Base-by-base conservation (phyloP, 2,797 vertebrate genomes). In the Sarcoramphus papa region DNA sequence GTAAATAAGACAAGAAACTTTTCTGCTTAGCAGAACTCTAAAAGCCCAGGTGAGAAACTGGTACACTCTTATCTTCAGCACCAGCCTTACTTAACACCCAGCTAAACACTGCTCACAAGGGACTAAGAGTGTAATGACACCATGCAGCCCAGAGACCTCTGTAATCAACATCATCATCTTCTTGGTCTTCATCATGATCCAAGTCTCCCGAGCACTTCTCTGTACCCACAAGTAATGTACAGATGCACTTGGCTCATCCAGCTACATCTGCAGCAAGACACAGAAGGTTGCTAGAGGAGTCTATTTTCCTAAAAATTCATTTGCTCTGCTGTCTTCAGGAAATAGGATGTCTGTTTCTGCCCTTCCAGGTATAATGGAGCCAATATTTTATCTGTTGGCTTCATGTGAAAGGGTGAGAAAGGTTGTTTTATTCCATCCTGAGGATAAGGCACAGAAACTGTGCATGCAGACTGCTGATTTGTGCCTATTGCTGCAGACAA, bases 281-380 rank as follows among this genome's bases (percentile, higher is more conserved):
- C 48, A 68, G 31, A 40, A 72, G 28, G 30, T 9, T 81, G 31
- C 62, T 74, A 37, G 56, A 90, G 41, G 45, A 86, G 33, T 33
- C 33, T 69, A 5, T 91, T 95, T 73, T 87, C 85, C 50, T 76
- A 86, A 94, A 94, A 73, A 62, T 81, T 72, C 21, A 87, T 97
- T 92, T 93, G 13, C 77, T 90, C 53, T 86, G n/a, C 88, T 85
- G 83, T 87, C 85, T 86, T 62, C 77, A 24, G 77, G 88, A 95
- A 88, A 94, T 67, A 93, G 63, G 54, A 84, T 81, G 51, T 27
- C 85, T 73, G 8, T 81, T 94, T 54, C 93, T 79, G 77, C 73
- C 60, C 73, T 75, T 80, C 65, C 73, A 92, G 60, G 35, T 92
- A 12, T 84, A 88, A 93, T 69, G 47, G 85, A 94, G 35, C 24